Base-by-base conservation (phyloP, 2,888 invertebrate species). In the Notocelia uddmanniana region DNA sequence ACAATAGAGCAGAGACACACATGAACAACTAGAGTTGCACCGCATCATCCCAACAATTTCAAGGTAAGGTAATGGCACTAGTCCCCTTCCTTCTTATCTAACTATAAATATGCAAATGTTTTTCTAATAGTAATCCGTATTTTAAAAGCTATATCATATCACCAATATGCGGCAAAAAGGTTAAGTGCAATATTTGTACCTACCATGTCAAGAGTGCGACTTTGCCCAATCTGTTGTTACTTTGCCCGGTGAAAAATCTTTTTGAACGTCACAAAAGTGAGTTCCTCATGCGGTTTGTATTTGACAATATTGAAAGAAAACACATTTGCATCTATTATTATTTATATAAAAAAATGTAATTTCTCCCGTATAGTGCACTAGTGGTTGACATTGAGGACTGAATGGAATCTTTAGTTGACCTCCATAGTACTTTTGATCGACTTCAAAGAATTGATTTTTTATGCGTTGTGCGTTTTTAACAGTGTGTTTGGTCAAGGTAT, bases 61-160 rank as follows among this genome's bases (percentile, higher is more conserved):
- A 64, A 77, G 77, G 75, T 74, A 83, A 84, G 84, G 83, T 81
- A 83, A 81, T 68, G 81, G 85, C 85, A 87, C 81, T 79, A 82
- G 79, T 78, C 74, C 70, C 78, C 75, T 62, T 23, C 55, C 8
- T 19, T 69, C n/a, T 26, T n/a, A n/a, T 55, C n/a, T 59, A 37
- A 37, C 9, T 63, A 21, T 21, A 31, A 26, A 21, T 48, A 63
- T 63, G 59, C 62, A 48, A 68, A 58, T 58, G 34, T 58, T 68
- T 68, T 9, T 34, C 11, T 23, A 21, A n/a, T 18, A n/a, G 18
- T 21, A 21, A 13, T 0, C 13, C 15, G 3, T 41, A 15, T 41
- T 15, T 3, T 37, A 37, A 26, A 26, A n/a, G n/a, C n/a, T n/a
- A n/a, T n/a, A n/a, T n/a, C n/a, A n/a, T n/a, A n/a, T n/a, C n/a